These are phyloP conservation scores for Oligia latruncula DNA, from an alignment of 2,888 invertebrate genomes.

Conservation along the genomic window DNA sequence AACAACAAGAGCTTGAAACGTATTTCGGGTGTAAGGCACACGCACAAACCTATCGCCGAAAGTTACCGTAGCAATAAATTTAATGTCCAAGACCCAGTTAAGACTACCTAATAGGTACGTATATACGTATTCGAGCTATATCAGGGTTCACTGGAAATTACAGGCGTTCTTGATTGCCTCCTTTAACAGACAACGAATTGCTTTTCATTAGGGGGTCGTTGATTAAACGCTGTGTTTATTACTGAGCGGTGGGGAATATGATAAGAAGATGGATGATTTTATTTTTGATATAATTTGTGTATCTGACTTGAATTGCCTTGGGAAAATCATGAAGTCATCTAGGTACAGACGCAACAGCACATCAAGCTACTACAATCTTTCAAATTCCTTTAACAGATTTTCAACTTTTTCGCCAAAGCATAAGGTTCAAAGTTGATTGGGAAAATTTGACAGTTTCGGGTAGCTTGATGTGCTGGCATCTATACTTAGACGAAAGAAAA, in stretches of 20 bases:
- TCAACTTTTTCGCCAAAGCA: too few species aligned
- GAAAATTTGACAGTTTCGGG: too few species aligned
- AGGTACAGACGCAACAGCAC: too few species aligned
- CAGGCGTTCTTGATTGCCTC: constrained; percentile 79
- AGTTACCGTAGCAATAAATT: constrained; percentile 58
- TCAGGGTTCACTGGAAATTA: constrained; percentile 72
- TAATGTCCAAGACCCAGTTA: constrained; percentile 53
- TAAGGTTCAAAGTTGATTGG: too few species aligned
- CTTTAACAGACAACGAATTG: constrained; percentile 79
- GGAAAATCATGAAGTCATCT: not conserved
- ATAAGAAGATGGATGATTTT: not conserved
- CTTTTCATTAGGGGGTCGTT: constrained; percentile 79
- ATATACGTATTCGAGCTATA: constrained; percentile 49
- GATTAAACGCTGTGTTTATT: constrained; percentile 73
- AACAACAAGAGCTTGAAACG: constrained; percentile 7
- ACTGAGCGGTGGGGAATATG: constrained; percentile 34
- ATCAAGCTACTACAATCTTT: too few species aligned
- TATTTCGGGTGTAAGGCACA: constrained; percentile 30
- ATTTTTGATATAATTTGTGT: not conserved
- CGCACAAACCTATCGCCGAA: constrained; percentile 51
- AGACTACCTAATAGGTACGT: constrained; percentile 43
- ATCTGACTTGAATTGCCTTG: not conserved
- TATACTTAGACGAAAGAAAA: too few species aligned
- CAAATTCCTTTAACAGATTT: too few species aligned
- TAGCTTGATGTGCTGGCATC: too few species aligned